Evolutionary conservation across 2,113 vertebrate genomes (phyloP), one percentile per base, ranked within the genome.

Genomic region (Menura novaehollandiae): DNA sequence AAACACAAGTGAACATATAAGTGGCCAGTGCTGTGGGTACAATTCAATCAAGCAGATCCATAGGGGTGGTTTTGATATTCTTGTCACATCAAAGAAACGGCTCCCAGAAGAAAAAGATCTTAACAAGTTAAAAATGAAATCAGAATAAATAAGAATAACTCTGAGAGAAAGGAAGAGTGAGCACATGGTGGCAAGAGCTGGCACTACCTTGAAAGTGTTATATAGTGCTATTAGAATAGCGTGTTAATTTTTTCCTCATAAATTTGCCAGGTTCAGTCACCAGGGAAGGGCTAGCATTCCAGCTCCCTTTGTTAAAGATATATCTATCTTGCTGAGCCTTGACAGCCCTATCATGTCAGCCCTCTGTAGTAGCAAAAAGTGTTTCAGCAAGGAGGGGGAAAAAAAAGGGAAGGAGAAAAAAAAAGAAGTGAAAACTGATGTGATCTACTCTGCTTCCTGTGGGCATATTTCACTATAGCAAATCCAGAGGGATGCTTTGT

Each of bases 261-360:
- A 68, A 96, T 96, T 95, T 97, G 75, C 88, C 85, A 56, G 63
- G 44, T 80, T 95, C 88, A 93, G 90, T 47, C 89, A 93, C 89
- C 47, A 90, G 59, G 88, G 89, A 95, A 91, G 93, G 96, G 88
- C 71, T 84, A 94, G 72, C 52, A 87, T 56, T 91, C 86, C 89
- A 93, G 83, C 73, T 96, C 58, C 91, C 95, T 95, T 96, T 95
- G 93, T 96, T 97, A 97, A 97, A 97, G 96, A 97, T 96, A 90
- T 72, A 96, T 97, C 96, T 97, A 78, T 98, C 97, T 95, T 96
- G 81, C 87, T 96, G 94, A 89, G 86, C 96, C 93, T 78, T 97
- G 98, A 98, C 96, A 98, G 97, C 90, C 91, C 86, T 95, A 97
- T 96, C 96, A 94, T 97, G 97, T 97, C 97, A 97, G 89, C 85